phyloP scores from a whole-genome alignment of 1,140 invertebrate species.

The Ditylenchus dipsaci region DNA sequence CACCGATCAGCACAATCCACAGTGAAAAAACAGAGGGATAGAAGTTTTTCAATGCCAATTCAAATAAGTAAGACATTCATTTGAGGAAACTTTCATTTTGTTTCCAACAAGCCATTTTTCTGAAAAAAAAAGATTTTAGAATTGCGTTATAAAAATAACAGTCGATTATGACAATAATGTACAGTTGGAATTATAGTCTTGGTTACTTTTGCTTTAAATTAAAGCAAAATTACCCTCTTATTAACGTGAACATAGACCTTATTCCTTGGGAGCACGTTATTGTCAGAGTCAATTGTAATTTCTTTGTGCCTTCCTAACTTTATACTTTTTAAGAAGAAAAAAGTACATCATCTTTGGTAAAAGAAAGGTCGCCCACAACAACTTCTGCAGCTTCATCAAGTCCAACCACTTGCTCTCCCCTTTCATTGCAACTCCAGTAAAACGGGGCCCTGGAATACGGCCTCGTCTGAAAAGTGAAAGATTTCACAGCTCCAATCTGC shows the following conservation, averaged over 20 bases:
- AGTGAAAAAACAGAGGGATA: not conserved
- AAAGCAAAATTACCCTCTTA: too few relatives aligned
- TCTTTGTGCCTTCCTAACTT: too few relatives aligned
- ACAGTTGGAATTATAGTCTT: too few relatives aligned
- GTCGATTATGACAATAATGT: too few relatives aligned
- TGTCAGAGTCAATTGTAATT: too few relatives aligned
- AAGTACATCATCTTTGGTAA: not conserved
- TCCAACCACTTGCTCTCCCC: not conserved
- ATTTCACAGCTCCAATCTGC: not conserved
- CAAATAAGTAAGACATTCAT: not conserved
- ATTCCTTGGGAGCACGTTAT: too few relatives aligned
- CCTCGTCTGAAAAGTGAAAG: not conserved
- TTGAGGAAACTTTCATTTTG: not conserved
- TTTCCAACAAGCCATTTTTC: not conserved
- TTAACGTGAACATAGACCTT: too few relatives aligned
- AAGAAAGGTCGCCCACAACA: not conserved
- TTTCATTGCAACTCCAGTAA: not conserved
- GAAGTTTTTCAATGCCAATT: slow-evolving; percentile 1
- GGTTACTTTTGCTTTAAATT: too few relatives aligned
- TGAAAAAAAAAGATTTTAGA: not conserved
- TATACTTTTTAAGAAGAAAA: not conserved
- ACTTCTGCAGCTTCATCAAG: not conserved
- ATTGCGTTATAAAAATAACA: not conserved
- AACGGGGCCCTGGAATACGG: not conserved
- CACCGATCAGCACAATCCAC: not conserved